Conservation (phyloP, 2,797 vertebrate species). For the Eurystomus glaucurus region DNA sequence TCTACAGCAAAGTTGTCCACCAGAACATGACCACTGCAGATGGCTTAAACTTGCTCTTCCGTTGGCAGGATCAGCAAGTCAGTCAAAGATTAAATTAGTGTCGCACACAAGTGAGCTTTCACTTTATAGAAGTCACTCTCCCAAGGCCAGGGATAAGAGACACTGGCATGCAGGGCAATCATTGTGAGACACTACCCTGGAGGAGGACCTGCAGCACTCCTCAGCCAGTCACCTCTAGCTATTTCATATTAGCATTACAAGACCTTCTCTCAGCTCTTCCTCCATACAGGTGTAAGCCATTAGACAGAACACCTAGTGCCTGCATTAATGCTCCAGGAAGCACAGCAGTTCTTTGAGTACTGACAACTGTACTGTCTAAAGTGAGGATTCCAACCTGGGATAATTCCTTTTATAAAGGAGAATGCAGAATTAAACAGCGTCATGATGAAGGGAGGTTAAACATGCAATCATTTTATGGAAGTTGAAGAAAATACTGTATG, state of each 20-base stretch:
- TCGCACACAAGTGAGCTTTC: background rate
- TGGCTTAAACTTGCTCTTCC: background rate
- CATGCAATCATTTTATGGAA: background rate
- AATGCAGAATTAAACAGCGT: background rate
- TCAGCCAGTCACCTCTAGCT: background rate
- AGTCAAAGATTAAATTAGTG: background rate
- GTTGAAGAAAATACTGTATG: background rate
- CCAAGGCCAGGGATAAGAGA: background rate
- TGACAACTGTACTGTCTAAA: background rate
- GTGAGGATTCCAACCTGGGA: background rate
- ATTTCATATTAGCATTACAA: background rate
- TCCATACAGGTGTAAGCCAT: background rate
- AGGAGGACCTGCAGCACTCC: background rate
- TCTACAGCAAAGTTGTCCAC: background rate
- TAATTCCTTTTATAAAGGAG: background rate
- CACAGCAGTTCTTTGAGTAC: background rate
- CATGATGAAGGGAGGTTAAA: fast-evolving
- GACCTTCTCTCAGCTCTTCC: background rate
- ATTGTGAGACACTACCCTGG: background rate
- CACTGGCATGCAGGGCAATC: background rate
- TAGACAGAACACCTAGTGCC: background rate
- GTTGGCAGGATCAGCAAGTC: background rate
- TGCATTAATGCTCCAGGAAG: background rate
- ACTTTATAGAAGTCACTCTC: background rate
- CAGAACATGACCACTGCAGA: background rate